Base-by-base conservation (phyloP, 2,113 vertebrate species). In the Cyprinodon brontotheroides region DNA sequence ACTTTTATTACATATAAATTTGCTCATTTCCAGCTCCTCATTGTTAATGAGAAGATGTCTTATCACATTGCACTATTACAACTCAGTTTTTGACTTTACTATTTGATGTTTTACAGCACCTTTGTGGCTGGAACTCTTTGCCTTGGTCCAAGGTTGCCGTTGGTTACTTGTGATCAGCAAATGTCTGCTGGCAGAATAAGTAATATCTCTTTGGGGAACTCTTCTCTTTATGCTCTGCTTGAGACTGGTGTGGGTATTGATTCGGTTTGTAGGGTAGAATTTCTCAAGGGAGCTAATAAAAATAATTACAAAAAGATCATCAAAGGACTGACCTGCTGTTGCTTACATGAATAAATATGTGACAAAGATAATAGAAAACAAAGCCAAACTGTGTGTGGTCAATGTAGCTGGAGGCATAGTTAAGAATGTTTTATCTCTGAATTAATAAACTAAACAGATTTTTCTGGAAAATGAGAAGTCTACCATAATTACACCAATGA, bases 231-330 rank as follows among this genome's bases (percentile, higher is more conserved):
- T 92, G 89, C 78, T 83, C 85, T 68, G 87, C 82, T 87, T 81
- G 87, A 84, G 81, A 83, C 80, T 82, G 68, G 83, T 90, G 84
- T 81, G 79, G 72, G 47, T 91, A 95, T 95, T 93, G 93, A 95
- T 95, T 94, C 75, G 91, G 89, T 82, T 75, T 88, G 92, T 92
- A 84, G 93, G 87, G 76, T 73, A 65, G 86, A 75, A 94, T 93
- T 91, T 93, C 94, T 93, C 92, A 22, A 11, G 93, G 92, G 94
- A 93, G 81, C 90, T 82, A 90, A 94, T 94, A 93, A 93, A 95
- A 94, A 93, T 94, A 92, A 94, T 94, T 94, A 93, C 89, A 87
- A 89, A 92, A 93, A 92, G 89, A 94, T 93, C 90, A 94, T 93
- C 90, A 94, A 93, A 94, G 92, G 84, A 72, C 75, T 89, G 85